Evolutionary conservation across 2,113 vertebrate genomes (phyloP).

Genomic region (Microcebus lehilahytsara): DNA sequence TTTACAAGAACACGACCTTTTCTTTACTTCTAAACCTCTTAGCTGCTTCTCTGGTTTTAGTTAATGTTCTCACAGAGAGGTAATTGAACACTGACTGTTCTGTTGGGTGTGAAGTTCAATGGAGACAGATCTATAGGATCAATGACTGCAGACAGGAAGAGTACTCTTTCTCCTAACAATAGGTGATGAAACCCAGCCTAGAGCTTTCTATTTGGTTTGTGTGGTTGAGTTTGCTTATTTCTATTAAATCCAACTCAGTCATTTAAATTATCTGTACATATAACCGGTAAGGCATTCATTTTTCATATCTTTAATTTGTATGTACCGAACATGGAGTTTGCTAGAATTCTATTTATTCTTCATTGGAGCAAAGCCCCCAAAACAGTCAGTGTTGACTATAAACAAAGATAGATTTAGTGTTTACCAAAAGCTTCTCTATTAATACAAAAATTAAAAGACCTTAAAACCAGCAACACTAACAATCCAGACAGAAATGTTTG

Average conservation of each 20-base stretch:
- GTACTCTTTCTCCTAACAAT: neutral
- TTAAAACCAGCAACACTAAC: neutral
- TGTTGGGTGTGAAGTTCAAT: neutral
- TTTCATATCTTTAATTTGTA: neutral
- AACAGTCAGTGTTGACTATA: neutral
- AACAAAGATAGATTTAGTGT: neutral
- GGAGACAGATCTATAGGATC: constrained; percentile 27
- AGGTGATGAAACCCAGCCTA: neutral
- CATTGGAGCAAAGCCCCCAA: neutral
- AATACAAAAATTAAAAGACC: neutral
- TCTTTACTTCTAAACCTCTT: constrained; percentile 32
- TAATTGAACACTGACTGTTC: constrained; percentile 60
- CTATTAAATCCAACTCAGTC: neutral
- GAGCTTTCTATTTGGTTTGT: neutral
- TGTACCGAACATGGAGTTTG: neutral
- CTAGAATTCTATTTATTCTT: neutral
- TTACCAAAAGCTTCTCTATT: neutral
- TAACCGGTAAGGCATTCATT: neutral
- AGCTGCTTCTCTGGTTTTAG: neutral
- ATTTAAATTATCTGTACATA: constrained; percentile 8
- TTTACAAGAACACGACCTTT: constrained; percentile 44
- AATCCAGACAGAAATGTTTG: neutral
- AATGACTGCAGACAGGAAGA: neutral
- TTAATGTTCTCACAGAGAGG: constrained; percentile 55
- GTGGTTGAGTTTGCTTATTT: neutral